Evolutionary conservation across 2,113 vertebrate species (phyloP).

Genomic region (Ceyx melanurus): DNA sequence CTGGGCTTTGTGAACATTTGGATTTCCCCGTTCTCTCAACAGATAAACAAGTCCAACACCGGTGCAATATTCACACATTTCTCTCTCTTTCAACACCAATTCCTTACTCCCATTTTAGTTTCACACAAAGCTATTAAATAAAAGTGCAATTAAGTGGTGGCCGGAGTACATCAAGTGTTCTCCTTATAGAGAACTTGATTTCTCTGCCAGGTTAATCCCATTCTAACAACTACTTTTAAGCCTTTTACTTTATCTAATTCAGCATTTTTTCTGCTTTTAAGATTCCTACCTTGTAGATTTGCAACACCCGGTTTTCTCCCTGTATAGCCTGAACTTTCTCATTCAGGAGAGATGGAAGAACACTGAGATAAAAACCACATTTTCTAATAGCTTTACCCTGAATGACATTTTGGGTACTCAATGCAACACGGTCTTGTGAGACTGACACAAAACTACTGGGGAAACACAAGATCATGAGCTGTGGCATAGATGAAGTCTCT

Average conservation of each 20-base stretch:
- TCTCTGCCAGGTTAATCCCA: not conserved
- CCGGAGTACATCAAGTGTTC: not conserved
- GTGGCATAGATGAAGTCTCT: not conserved
- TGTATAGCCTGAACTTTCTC: not conserved
- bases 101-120: not conserved
- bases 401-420: not conserved
- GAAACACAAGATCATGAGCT: not conserved
- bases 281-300: not conserved
- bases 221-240: not conserved
- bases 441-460: not conserved
- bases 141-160: not conserved
- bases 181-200: not conserved
- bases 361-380: not conserved
- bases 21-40: not conserved
- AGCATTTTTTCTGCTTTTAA: not conserved
- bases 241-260: not conserved
- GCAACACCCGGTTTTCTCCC: not conserved
- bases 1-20: not conserved
- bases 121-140: not conserved
- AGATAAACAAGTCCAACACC: not conserved
- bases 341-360: not conserved
- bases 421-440: not conserved
- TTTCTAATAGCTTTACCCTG: not conserved
- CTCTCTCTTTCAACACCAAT: not conserved
- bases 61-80: not conserved